phyloP scores from a whole-genome alignment of 2,113 vertebrate species.

The Cephalopholis sonnerati region DNA sequence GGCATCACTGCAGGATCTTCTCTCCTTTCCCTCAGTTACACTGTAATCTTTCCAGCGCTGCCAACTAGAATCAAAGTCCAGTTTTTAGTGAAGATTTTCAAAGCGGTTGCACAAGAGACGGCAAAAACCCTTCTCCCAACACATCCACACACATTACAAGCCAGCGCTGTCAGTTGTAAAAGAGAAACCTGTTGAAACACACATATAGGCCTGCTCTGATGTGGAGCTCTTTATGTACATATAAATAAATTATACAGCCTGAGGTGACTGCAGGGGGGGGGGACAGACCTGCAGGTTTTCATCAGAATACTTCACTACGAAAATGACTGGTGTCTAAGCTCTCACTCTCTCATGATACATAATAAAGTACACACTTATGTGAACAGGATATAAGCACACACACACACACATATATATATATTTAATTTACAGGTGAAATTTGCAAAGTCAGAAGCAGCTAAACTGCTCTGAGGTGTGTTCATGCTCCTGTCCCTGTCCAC shows the following conservation, averaged over 20 bases:
- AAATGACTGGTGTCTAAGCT: too few species aligned
- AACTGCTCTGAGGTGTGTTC: neutral
- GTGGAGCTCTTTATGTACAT: neutral
- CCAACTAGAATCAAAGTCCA: constrained; percentile 84
- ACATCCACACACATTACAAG: constrained; percentile 8
- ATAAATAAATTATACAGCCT: too few species aligned
- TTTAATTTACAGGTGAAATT: too few species aligned
- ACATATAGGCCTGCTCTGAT: too few species aligned
- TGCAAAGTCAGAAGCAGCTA: neutral
- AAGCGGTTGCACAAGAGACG: constrained; percentile 72
- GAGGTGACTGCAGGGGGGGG: neutral
- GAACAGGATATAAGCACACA: too few species aligned
- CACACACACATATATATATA: too few species aligned
- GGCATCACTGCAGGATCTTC: constrained; percentile 28
- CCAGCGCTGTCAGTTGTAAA: neutral
- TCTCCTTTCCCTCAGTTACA: constrained; percentile 60
- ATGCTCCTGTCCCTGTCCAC: neutral
- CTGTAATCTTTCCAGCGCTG: constrained; percentile 67
- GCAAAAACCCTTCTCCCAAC: constrained; percentile 12
- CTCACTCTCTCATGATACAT: too few species aligned
- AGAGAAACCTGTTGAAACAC: neutral
- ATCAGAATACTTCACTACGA: too few species aligned
- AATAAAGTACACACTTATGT: too few species aligned
- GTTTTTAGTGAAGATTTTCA: constrained; percentile 65
- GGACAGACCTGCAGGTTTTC: neutral